Base-by-base conservation (phyloP, 2,797 vertebrate genomes). In the Semotilus atromaculatus region DNA sequence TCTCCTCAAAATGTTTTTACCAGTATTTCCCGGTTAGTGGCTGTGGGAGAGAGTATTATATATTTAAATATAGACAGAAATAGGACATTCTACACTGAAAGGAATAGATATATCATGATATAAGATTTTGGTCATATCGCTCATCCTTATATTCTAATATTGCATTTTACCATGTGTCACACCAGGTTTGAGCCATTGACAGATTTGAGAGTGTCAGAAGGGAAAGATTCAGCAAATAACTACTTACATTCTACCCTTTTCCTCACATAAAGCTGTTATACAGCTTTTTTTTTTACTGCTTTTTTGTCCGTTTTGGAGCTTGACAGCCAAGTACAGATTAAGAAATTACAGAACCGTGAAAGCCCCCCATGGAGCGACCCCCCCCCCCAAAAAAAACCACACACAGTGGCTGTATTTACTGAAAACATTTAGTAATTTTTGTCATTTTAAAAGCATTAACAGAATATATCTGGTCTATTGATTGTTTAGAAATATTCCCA, bases 11-110 rank as follows among this genome's bases (percentile, higher is more conserved):
- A 38, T 58, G 10, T 60, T 68, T 84, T 38, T 48, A 40, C 45
- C 23, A 45, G 51, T 29, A 53, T 67, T 76, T 76, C 21, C 4
- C 29, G 14, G 40, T 84, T 40, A 26, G 16, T 31, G 74, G 19
- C 48, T 45, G 34, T 58, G 10, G 14, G 66, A 29, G 19, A 19
- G 48, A 51, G 21, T 74, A 66, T 66, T 75, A 36, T 29, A 18
- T 75, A 29, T 67, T 83, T 51, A 77, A 26, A 75, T 55, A 48
- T 83, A 18, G 23, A 14, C 16, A 14, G 19, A 51, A 43, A 64
- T 43, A 48, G 10, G 38, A 66, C 18, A 45, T 45, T 60, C 34
- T 26, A 60, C 72, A 26, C 58, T 60, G 13, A 14, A 60, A 60
- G 11, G 58, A 13, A 14, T 26, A 26, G n/a, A 6, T 60, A 1